Percentiles rank a stretch among this genome's conserved stretches.
Evolutionary conservation across 2,888 invertebrate species (phyloP).

Genomic region (Eutolmus rufibarbis): DNA sequence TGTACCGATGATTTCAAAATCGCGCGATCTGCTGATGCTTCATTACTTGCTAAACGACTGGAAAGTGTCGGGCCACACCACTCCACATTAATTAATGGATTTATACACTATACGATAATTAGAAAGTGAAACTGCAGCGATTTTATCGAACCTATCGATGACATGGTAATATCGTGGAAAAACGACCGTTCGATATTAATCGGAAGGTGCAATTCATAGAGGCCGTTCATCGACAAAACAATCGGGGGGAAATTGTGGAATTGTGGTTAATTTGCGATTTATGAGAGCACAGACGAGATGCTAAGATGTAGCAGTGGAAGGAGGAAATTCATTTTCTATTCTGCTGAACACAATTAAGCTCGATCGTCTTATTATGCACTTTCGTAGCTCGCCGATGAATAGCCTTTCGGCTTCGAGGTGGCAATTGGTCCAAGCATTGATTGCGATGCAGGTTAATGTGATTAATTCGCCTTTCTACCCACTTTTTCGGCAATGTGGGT

Average conservation of each 20-base stretch:
- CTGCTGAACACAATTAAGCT: neutral
- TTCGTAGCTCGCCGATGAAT: neutral
- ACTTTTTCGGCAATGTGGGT: slow-evolving; percentile 10
- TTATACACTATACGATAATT: neutral
- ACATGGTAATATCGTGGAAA: neutral
- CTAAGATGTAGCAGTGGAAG: neutral
- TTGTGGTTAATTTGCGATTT: neutral
- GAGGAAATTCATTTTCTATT: slow-evolving; percentile 22
- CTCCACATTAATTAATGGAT: neutral
- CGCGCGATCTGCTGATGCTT: neutral
- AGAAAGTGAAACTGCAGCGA: neutral
- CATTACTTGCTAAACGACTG: neutral
- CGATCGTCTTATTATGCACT: neutral
- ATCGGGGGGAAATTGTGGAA: neutral
- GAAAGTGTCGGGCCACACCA: neutral
- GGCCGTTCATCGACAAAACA: neutral
- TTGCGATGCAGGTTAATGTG: neutral
- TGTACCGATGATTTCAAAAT: neutral
- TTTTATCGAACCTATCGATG: neutral
- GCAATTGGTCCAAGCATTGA: neutral
- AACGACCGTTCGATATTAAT: neutral
- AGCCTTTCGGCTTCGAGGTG: neutral
- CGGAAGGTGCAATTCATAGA: neutral
- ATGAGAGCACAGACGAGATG: neutral
- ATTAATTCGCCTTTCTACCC: neutral